Percentiles rank a stretch among this genome's conserved stretches.
phyloP scores from a whole-genome alignment of 2,888 invertebrate species.

The Chorisops tibialis region DNA sequence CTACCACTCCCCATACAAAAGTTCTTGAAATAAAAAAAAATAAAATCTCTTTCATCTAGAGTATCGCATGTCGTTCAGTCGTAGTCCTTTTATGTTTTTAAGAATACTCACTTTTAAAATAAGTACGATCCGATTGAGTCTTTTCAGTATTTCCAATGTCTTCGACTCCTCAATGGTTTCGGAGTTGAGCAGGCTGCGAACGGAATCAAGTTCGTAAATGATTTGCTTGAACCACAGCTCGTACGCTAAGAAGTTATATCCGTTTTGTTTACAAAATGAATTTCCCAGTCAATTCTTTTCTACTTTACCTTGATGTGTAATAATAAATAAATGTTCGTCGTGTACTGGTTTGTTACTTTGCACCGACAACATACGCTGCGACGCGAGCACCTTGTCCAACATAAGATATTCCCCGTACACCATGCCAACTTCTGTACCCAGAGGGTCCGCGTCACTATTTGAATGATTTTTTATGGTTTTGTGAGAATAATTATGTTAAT shows the following conservation, averaged over 20 bases:
- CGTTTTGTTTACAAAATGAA: not conserved
- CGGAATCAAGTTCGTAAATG: conserved; percentile 92
- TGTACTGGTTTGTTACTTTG: conserved; percentile 75
- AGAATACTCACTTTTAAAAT: conserved; percentile 74
- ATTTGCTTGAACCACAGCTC: conserved; percentile 99
- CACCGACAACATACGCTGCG: conserved; percentile 77
- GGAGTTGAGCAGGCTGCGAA: conserved; percentile 73
- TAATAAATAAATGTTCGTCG: conserved; percentile 95
- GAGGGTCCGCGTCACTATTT: conserved; percentile 52
- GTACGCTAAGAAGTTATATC: conserved; percentile 66
- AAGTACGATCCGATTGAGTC: conserved; percentile 85
- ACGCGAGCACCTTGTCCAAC: conserved; percentile 79
- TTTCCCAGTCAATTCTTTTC: not conserved
- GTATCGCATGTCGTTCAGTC: no score
- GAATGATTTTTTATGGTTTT: not conserved
- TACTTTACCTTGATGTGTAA: conserved; percentile 89
- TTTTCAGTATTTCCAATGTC: conserved; percentile 87
- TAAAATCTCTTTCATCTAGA: no score
- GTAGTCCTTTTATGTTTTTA: no score
- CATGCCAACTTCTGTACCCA: conserved; percentile 73
- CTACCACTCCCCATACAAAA: no score
- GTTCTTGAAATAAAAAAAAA: no score
- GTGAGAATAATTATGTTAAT: not conserved
- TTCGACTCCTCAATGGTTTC: conserved; percentile 82
- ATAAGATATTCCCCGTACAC: conserved; percentile 88